Evolutionary conservation across 2,797 vertebrate species (phyloP).

Genomic region (Sitta carolinensis): DNA sequence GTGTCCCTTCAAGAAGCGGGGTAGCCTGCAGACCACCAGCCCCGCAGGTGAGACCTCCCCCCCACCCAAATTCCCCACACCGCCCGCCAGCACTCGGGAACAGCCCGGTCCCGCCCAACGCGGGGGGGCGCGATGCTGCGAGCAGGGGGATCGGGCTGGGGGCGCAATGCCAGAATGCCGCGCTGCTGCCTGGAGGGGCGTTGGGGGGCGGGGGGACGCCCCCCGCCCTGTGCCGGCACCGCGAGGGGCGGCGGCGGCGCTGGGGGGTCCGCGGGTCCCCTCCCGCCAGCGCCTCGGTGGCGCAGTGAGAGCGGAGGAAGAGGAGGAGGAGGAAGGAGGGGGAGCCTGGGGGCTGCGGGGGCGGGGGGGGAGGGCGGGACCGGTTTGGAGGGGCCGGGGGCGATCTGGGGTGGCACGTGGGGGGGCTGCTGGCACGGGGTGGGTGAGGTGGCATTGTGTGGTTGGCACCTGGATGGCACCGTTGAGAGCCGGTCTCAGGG

Average conservation of each 20-base stretch:
- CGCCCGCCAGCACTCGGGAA: neutral
- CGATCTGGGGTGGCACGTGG: neutral
- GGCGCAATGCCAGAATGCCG: neutral
- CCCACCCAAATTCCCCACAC: neutral
- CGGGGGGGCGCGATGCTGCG: neutral
- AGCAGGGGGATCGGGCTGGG: too few species aligned
- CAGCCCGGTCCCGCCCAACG: neutral
- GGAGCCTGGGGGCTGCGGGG: neutral
- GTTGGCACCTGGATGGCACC: neutral
- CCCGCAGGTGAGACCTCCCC: constrained; percentile 83
- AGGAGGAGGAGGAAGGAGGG: neutral
- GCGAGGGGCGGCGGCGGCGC: neutral
- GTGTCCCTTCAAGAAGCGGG: constrained; percentile 87
- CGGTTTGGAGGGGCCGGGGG: neutral
- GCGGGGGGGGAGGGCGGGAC: too few species aligned
- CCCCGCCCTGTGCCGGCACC: neutral
- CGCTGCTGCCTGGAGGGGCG: neutral
- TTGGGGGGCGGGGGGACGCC: too few species aligned
- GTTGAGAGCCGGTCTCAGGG: neutral
- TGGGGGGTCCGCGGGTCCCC: neutral
- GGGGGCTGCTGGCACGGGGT: neutral
- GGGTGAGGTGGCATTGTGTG: neutral
- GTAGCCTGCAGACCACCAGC: constrained; percentile 84
- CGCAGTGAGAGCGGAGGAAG: neutral
- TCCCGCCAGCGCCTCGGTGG: neutral